Percentiles rank a stretch among this genome's conserved stretches.
Evolutionary conservation across 2,797 vertebrate species (phyloP).

Genomic region (Erpetoichthys calabaricus): DNA sequence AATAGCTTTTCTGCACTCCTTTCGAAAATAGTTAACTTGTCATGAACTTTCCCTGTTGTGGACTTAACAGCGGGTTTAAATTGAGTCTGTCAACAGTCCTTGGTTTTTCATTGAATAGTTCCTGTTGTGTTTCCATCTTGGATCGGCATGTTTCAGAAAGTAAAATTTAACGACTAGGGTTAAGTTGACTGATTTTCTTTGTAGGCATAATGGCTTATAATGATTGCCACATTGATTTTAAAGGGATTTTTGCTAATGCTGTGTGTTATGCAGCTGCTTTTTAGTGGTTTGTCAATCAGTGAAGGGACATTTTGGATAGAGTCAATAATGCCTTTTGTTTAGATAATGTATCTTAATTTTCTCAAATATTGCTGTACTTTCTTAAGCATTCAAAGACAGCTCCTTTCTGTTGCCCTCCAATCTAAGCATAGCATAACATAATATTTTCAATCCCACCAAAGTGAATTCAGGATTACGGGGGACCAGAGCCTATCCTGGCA

Average conservation of each 20-base stretch:
- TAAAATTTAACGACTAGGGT: slow-evolving; percentile 2
- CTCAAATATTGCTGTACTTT: no score
- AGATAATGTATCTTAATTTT: no score
- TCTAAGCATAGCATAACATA: no score
- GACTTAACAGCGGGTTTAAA: background rate
- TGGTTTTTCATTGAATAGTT: background rate
- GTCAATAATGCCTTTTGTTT: no score
- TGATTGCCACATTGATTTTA: slow-evolving; percentile 6
- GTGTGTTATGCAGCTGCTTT: no score
- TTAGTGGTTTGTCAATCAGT: no score
- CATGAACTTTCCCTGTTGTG: background rate
- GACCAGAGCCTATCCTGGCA: no score
- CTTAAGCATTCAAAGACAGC: no score
- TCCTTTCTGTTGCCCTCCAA: no score
- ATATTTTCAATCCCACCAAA: no score
- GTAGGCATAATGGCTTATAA: background rate
- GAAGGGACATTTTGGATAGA: no score
- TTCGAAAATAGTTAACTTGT: slow-evolving; percentile 4
- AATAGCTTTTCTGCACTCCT: background rate
- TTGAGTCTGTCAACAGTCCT: slow-evolving; percentile 1
- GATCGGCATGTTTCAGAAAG: background rate
- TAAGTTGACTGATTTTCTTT: slow-evolving; percentile 1
- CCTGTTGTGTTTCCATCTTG: background rate
- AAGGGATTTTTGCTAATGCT: slow-evolving; percentile 6
- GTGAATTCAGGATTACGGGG: no score